These are phyloP conservation scores for Heliconius erato DNA, from an alignment of 2,888 invertebrate species.

Conservation along the genomic window DNA sequence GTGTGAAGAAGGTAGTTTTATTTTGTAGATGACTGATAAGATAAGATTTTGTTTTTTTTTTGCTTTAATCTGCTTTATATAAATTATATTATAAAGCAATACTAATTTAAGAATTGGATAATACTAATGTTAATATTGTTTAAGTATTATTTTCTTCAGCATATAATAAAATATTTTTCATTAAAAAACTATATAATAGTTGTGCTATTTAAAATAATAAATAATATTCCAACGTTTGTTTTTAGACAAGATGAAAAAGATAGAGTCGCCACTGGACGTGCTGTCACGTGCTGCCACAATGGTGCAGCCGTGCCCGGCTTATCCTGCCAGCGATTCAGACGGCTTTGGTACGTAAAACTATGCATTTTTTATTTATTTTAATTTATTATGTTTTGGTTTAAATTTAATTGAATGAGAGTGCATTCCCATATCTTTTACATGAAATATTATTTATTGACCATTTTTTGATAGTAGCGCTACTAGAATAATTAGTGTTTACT, in stretches of 20 bases:
- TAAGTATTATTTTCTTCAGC: not conserved
- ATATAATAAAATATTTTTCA: not conserved
- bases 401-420: not conserved
- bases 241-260: constrained; percentile 85
- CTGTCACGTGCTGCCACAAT: constrained; percentile 95
- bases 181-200: not conserved
- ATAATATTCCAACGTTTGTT: constrained; percentile 2
- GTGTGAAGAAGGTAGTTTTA: not conserved
- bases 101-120: not conserved
- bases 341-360: constrained; percentile 81
- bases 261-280: constrained; percentile 94
- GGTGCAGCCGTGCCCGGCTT: constrained; percentile 90
- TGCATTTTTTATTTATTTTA: not conserved
- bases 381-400: not conserved
- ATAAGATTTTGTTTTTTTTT: constrained; percentile 17
- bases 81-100: not conserved
- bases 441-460: not conserved
- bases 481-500: not conserved
- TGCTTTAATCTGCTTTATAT: not conserved
- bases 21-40: constrained; percentile 13
- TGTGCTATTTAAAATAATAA: not conserved
- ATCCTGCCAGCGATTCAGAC: constrained; percentile 81
- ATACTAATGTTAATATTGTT: not conserved
- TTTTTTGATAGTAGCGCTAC: not conserved
- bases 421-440: not conserved